Base-by-base conservation (phyloP, 2,113 vertebrate genomes). In the Sterrhoptilus dennistouni region DNA sequence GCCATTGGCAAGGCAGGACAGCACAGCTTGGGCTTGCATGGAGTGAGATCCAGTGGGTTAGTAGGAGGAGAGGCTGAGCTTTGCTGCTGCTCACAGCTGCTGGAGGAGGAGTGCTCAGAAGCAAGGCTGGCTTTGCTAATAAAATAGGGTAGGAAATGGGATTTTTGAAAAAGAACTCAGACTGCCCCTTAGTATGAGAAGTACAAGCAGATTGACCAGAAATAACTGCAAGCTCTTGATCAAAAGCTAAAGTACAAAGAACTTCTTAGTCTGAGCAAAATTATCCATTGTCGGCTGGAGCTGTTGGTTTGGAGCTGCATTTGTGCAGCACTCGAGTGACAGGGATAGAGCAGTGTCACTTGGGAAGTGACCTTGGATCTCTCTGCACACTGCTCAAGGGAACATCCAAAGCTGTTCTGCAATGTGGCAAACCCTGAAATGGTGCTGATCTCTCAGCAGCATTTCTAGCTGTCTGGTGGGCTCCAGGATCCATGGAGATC, bases 181-280 rank as follows among this genome's bases (percentile, higher is more conserved):
- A 3, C 60, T 66, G 59, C 44, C 75, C 53, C 42, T 80, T 54
- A 31, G 52, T 20, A 66, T 2, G 10, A 69, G 53, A 42, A 91
- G 45, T 45, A 59, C 4, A 5, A 78, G 68, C 20, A 8, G 35
- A 84, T 83, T 72, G 82, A 47, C n/a, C 90, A 95, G 60, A 89
- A 90, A 93, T 92, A 96, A 84, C 88, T 85, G 66, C 89, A 49
- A 69, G 53, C 81, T 83, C 93, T 79, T 85, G 63, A 93, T 87
- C 65, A 79, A 93, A 87, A 87, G 53, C 81, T 95, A 12, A 93
- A 93, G 18, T 80, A 93, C 75, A 93, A 92, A 88, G 85, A 90
- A 50, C 71, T 66, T 84, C 66, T 86, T 77, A 76, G 44, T 49
- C 47, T 77, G 90, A 93, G 63, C 56, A 92, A 80, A 93, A 92